Evolutionary conservation across 2,888 invertebrate genomes (phyloP).

Genomic region (Parascotia fuliginaria): DNA sequence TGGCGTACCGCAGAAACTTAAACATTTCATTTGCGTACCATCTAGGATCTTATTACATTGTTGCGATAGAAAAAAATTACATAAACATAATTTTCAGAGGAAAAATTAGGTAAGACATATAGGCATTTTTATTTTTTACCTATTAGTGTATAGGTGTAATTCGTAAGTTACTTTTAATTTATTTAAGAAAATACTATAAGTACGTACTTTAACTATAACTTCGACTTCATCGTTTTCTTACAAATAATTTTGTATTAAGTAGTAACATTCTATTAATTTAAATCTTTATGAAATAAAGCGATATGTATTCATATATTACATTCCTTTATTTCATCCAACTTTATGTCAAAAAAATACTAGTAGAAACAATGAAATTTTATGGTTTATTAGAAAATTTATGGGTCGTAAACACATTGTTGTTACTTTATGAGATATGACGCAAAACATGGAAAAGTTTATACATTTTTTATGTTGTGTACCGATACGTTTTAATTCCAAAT

Average conservation of each 20-base stretch:
- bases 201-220: no score
- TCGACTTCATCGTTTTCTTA: no score
- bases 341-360: slow-evolving; percentile 32
- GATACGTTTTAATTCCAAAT: slow-evolving; percentile 23
- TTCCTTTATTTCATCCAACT: slow-evolving; percentile 7
- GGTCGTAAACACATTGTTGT: slow-evolving; percentile 69
- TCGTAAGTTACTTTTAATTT: no score
- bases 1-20: slow-evolving; percentile 72
- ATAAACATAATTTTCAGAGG: no score
- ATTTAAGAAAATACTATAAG: no score
- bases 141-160: no score
- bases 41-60: slow-evolving; percentile 58
- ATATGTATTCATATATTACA: background rate
- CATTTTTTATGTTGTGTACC: slow-evolving; percentile 29
- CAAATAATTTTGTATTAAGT: no score
- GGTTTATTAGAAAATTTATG: slow-evolving; percentile 74
- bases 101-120: no score
- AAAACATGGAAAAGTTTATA: slow-evolving; percentile 52
- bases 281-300: no score
- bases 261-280: no score
- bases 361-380: slow-evolving; percentile 66
- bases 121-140: no score
- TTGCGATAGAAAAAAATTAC: no score
- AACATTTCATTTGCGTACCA: slow-evolving; percentile 73
- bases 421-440: slow-evolving; percentile 61